Evolutionary conservation across 2,888 invertebrate species (phyloP).

Genomic region (Anthophora plumipes): DNA sequence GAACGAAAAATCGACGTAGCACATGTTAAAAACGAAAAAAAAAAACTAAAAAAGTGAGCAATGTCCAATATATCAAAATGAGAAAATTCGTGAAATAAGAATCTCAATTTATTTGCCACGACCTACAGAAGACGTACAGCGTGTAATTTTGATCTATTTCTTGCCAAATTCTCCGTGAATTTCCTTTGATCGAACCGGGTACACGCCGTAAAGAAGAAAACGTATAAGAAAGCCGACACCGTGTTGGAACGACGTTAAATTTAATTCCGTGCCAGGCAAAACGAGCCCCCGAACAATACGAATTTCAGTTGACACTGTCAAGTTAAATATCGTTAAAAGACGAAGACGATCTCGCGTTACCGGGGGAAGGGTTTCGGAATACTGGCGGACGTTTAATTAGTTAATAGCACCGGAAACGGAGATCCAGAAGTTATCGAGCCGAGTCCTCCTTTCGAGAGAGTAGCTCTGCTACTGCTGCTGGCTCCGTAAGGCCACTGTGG

Average conservation of each 20-base stretch:
- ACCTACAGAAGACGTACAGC: too few species aligned
- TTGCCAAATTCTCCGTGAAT: too few species aligned
- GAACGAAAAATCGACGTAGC: too few species aligned
- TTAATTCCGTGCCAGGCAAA: slow-evolving; percentile 1
- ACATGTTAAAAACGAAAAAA: too few species aligned
- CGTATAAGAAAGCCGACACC: not conserved
- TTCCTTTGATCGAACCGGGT: too few species aligned
- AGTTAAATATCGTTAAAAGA: slow-evolving; percentile 38
- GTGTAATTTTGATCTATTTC: too few species aligned
- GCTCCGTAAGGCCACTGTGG: slow-evolving; percentile 10
- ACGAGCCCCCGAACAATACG: not conserved
- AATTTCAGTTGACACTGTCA: slow-evolving; percentile 21
- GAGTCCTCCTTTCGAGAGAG: slow-evolving; percentile 6
- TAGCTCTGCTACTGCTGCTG: not conserved
- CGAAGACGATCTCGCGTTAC: slow-evolving; percentile 12
- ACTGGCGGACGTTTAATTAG: slow-evolving; percentile 42
- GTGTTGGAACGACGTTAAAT: not conserved
- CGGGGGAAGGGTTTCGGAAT: too few species aligned
- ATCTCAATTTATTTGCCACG: too few species aligned
- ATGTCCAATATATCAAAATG: too few species aligned
- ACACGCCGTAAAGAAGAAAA: not conserved
- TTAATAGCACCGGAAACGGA: slow-evolving; percentile 38
- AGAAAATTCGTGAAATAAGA: too few species aligned
- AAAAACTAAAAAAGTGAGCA: too few species aligned
- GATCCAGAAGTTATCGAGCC: slow-evolving; percentile 13